These are phyloP conservation scores for Malurus cyaneus DNA, from an alignment of 2,113 vertebrate species.

Conservation along the genomic window DNA sequence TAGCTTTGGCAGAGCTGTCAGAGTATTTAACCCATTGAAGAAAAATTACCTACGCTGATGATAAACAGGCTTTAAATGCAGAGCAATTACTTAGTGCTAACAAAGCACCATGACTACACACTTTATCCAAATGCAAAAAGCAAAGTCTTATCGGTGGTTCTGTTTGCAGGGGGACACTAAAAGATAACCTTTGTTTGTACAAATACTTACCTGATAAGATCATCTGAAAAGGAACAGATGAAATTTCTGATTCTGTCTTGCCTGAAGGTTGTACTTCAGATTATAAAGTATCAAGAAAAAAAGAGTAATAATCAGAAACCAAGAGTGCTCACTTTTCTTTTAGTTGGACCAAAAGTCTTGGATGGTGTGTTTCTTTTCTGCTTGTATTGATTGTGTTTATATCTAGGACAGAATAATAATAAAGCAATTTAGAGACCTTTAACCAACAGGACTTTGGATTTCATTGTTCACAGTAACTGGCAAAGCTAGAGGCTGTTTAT, in stretches of 20 bases:
- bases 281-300: background rate
- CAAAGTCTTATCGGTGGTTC: constrained; percentile 35
- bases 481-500: background rate
- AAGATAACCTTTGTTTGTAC: constrained; percentile 67
- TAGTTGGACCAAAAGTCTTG: background rate
- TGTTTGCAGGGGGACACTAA: constrained; percentile 50
- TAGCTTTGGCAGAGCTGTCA: constrained; percentile 48
- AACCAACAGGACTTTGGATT: background rate
- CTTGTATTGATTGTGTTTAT: background rate
- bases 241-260: constrained; percentile 48
- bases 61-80: constrained; percentile 57
- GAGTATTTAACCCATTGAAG: constrained; percentile 50
- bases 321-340: background rate
- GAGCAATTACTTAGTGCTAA: constrained; percentile 62
- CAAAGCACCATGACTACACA: constrained; percentile 63
- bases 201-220: constrained; percentile 63
- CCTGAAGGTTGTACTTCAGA: background rate
- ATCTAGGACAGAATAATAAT: background rate
- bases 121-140: constrained; percentile 52
- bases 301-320: background rate
- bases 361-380: background rate
- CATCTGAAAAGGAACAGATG: constrained; percentile 3
- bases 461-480: background rate
- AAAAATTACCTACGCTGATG: constrained; percentile 55
- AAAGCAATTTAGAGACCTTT: constrained; percentile 13